Percentiles rank a stretch among this genome's conserved stretches.
Evolutionary conservation across 1,140 invertebrate species (phyloP).

Genomic region (Cryptotermes secundus): DNA sequence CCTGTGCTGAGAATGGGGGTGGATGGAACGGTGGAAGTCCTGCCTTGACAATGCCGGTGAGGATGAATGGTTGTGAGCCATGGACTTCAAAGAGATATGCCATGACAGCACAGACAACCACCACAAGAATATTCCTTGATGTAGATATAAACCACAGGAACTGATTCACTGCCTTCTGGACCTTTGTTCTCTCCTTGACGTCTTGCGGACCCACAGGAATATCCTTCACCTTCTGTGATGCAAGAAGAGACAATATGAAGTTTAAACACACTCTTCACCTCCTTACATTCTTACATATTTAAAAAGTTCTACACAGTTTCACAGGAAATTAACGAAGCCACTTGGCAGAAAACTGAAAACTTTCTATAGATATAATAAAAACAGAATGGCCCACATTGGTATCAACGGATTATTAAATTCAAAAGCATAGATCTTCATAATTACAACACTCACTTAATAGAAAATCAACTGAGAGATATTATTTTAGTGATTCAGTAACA

Average conservation of each 20-base stretch:
- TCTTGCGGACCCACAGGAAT: constrained; percentile 55
- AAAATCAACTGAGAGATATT: no score
- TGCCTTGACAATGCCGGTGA: constrained; percentile 69
- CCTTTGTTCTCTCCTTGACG: constrained; percentile 46
- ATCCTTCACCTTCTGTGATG: constrained; percentile 69
- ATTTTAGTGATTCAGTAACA: no score
- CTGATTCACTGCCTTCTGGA: constrained; percentile 52
- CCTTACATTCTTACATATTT: no score
- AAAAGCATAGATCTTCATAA: no score
- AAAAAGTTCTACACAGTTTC: no score
- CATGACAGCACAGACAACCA: constrained; percentile 65
- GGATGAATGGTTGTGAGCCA: constrained; percentile 62
- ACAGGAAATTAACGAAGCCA: no score
- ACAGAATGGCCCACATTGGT: no score
- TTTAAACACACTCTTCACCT: no score
- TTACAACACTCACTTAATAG: no score
- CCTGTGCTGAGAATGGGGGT: constrained; percentile 62
- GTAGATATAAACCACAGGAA: constrained; percentile 73
- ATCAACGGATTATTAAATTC: no score
- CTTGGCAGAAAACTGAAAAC: no score
- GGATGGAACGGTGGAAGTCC: constrained; percentile 63
- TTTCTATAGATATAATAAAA: no score
- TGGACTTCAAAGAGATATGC: constrained; percentile 63
- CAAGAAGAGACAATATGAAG: not conserved
- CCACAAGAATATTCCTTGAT: constrained; percentile 74